phyloP scores from a whole-genome alignment of 2,113 vertebrate genomes.

The Phodopus roborovskii region DNA sequence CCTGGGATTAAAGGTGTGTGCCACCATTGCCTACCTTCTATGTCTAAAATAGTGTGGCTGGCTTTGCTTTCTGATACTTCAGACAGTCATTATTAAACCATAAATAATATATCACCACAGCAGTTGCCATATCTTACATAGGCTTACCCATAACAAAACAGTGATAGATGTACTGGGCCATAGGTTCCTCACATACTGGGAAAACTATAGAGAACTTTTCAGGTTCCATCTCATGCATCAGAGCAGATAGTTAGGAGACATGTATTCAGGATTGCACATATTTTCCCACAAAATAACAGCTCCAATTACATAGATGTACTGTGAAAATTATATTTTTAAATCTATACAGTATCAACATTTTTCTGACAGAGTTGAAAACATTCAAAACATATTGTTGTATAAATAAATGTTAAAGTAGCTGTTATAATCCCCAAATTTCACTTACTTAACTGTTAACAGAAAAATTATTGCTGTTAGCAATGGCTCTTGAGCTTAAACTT shows the following conservation, averaged over 20 bases:
- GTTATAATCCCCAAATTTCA: neutral
- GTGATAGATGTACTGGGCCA: neutral
- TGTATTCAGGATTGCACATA: neutral
- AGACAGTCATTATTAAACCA: too few relatives aligned
- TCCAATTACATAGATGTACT: neutral
- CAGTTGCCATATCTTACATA: neutral
- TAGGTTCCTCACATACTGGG: too few relatives aligned
- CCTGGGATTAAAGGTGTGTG: too few relatives aligned
- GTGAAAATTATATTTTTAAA: neutral
- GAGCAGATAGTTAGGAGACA: neutral
- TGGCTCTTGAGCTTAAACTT: neutral
- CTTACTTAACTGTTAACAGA: neutral
- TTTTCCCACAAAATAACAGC: neutral
- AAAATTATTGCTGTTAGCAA: neutral
- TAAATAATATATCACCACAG: too few relatives aligned
- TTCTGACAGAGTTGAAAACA: neutral
- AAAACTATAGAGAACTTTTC: neutral
- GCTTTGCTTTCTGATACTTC: too few relatives aligned
- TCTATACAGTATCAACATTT: neutral
- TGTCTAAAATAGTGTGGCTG: too few relatives aligned
- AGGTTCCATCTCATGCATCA: neutral
- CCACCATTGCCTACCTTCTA: too few relatives aligned
- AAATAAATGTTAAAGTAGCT: neutral
- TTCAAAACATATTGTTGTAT: neutral
- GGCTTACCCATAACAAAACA: neutral